phyloP scores from a whole-genome alignment of 2,888 invertebrate genomes.

The Brachylomia viminalis region DNA sequence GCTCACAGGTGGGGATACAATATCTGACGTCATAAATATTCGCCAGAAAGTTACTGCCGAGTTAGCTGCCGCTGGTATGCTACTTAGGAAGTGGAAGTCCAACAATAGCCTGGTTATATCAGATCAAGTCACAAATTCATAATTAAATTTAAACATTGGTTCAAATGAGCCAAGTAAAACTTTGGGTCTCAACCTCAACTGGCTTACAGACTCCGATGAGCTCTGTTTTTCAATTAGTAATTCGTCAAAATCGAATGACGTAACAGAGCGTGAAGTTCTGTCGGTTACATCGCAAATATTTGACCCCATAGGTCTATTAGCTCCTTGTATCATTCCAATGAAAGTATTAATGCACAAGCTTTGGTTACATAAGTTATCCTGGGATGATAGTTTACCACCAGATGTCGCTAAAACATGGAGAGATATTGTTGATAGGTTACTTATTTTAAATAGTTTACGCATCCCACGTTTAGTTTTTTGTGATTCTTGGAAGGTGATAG shows the following conservation, averaged over 20 bases:
- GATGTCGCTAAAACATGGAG: slow-evolving; percentile 1
- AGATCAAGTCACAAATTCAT: no score
- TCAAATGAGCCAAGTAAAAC: slow-evolving; percentile 26
- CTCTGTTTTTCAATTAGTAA: slow-evolving; percentile 9
- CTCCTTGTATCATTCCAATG: slow-evolving; percentile 56
- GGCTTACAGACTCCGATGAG: slow-evolving; percentile 56
- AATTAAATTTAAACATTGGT: no score
- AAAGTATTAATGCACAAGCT: slow-evolving; percentile 65
- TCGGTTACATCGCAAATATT: slow-evolving; percentile 42
- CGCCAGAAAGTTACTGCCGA: no score
- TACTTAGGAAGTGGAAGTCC: background rate
- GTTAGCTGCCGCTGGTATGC: no score
- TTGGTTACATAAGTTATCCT: slow-evolving; percentile 62
- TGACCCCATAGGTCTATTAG: slow-evolving; percentile 63
- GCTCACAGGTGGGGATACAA: no score
- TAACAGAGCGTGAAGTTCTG: slow-evolving; percentile 32
- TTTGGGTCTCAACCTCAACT: slow-evolving; percentile 41
- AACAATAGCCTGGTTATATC: no score
- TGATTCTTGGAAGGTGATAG: no score
- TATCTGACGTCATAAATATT: no score
- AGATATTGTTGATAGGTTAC: background rate
- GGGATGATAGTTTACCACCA: no score
- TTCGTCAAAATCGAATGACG: slow-evolving; percentile 45
- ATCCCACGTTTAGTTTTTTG: no score
- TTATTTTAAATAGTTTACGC: no score